Conservation (phyloP, 2,797 vertebrate species). For the Arrhamphus sclerolepis region DNA sequence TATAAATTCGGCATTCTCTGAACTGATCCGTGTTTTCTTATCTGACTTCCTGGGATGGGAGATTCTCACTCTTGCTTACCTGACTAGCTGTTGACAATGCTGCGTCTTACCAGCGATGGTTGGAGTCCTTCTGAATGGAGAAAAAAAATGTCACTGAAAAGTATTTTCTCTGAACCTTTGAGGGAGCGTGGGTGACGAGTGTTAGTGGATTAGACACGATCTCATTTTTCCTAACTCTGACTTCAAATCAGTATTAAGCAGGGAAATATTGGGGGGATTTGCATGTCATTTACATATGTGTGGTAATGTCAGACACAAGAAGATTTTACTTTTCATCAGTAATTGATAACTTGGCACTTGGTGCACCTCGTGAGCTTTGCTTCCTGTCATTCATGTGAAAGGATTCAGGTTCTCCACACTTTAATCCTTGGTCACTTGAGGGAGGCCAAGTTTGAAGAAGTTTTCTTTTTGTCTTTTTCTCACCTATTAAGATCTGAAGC, state of each 20-base stretch:
- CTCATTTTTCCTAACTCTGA: conserved; percentile 48
- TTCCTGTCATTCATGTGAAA: background rate
- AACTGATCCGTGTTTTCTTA: conserved; percentile 65
- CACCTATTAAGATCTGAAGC: too few species aligned
- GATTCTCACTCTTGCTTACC: conserved; percentile 40
- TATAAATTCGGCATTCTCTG: conserved; percentile 58
- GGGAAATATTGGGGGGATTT: conserved; percentile 45
- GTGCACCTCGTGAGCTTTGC: background rate
- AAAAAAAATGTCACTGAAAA: conserved; percentile 15
- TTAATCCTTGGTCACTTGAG: too few species aligned
- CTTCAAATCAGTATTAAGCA: conserved; percentile 46
- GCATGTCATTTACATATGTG: conserved; percentile 51
- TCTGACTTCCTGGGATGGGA: conserved; percentile 33
- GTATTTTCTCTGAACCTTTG: conserved; percentile 33
- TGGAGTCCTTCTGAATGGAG: conserved; percentile 25
- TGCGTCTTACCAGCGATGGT: conserved; percentile 25
- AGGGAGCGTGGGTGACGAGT: conserved; percentile 40
- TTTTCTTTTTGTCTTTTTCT: too few species aligned
- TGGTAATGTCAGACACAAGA: conserved; percentile 32
- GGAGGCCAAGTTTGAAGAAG: too few species aligned
- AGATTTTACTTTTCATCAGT: conserved; percentile 13
- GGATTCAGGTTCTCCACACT: too few species aligned
- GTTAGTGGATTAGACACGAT: conserved; percentile 61
- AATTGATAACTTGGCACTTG: conserved; percentile 12
- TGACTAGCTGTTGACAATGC: conserved; percentile 54